Conservation (phyloP, 2,888 invertebrate genomes). For the Trichogramma dendrolimi region DNA sequence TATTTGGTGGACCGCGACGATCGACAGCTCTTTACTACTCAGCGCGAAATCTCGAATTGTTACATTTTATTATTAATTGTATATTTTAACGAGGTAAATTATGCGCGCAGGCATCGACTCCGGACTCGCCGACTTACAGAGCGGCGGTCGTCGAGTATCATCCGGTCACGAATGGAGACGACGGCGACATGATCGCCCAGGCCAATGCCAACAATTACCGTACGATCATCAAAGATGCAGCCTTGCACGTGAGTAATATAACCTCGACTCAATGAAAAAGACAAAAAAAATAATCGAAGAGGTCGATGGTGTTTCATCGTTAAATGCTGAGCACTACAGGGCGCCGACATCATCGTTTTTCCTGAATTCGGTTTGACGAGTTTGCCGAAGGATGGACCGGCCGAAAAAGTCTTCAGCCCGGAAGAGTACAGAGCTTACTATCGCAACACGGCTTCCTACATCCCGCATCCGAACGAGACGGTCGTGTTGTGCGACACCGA, state of each 20-base stretch:
- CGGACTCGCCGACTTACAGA: constrained; percentile 29
- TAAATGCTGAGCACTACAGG: constrained; percentile 42
- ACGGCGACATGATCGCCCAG: constrained; percentile 23
- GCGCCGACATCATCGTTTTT: constrained; percentile 59
- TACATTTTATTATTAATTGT: too few species aligned
- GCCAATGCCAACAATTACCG: constrained; percentile 25
- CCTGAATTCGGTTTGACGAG: constrained; percentile 53
- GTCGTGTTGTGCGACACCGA: constrained; percentile 18
- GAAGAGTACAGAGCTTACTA: constrained; percentile 15
- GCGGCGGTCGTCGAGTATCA: constrained; percentile 42
- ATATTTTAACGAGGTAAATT: too few species aligned
- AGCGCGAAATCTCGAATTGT: too few species aligned
- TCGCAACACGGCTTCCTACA: constrained; percentile 12
- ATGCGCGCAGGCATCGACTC: background rate
- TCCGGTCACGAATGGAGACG: constrained; percentile 24
- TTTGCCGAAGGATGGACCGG: constrained; percentile 8
- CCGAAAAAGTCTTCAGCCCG: constrained; percentile 4
- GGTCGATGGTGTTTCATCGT: background rate
- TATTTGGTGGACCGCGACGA: too few species aligned
- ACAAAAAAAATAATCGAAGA: too few species aligned
- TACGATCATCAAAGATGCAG: constrained; percentile 32
- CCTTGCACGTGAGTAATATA: constrained; percentile 31
- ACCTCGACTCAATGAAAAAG: background rate
- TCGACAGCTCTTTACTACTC: too few species aligned
- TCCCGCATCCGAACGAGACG: constrained; percentile 19